Evolutionary conservation across 2,888 invertebrate species (phyloP).

Genomic region (Horisme vitalbata): DNA sequence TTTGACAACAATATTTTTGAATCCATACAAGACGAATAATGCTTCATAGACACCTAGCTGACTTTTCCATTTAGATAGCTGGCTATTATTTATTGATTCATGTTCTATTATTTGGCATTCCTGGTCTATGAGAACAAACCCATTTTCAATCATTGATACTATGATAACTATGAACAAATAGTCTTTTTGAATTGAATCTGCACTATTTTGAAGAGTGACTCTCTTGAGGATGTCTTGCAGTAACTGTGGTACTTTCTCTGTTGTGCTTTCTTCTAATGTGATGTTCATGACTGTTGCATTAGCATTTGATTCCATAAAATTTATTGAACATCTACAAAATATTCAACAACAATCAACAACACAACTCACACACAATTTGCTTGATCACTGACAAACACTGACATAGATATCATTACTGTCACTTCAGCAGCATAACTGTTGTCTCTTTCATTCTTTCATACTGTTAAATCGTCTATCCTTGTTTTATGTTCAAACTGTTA

Average conservation of each 20-base stretch:
- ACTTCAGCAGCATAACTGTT: background rate
- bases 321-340: conserved; percentile 2
- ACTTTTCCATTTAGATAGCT: conserved; percentile 52
- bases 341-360: conserved; percentile 7
- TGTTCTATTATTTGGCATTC: conserved; percentile 40
- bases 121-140: conserved; percentile 51
- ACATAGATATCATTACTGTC: conserved; percentile 3
- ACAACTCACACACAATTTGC: conserved; percentile 5
- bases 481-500: conserved; percentile 5
- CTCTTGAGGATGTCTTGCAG: conserved; percentile 53
- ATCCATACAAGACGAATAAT: conserved; percentile 54
- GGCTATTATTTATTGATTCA: conserved; percentile 40
- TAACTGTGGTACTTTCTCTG: conserved; percentile 51
- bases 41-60: conserved; percentile 54
- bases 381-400: conserved; percentile 10
- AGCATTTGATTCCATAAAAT: conserved; percentile 11
- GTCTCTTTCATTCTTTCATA: conserved; percentile 11
- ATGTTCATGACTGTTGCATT: conserved; percentile 41
- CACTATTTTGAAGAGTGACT: conserved; percentile 43
- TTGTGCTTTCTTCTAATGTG: conserved; percentile 63
- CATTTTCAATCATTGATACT: conserved; percentile 67
- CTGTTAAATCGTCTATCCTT: background rate
- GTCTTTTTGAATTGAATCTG: conserved; percentile 61
- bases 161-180: conserved; percentile 61
- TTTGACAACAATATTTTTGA: conserved; percentile 52